phyloP scores from a whole-genome alignment of 2,888 invertebrate species.

The Tubulanus polymorphus region DNA sequence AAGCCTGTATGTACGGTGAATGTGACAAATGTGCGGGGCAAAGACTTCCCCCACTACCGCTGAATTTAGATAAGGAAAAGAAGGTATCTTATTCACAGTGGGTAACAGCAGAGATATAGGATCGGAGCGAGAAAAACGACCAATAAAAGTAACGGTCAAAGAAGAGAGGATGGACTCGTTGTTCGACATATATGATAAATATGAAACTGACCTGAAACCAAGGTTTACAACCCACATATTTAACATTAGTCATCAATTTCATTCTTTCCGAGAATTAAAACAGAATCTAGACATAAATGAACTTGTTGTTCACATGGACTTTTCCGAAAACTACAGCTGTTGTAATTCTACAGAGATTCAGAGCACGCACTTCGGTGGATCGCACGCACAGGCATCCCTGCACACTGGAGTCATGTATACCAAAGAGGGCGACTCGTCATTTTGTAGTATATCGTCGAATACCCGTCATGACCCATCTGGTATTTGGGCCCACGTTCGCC shows the following conservation, averaged over 20 bases:
- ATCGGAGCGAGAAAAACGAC: neutral
- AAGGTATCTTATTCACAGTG: neutral
- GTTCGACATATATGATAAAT: neutral
- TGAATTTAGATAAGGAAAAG: neutral
- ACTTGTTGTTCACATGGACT: conserved; percentile 34
- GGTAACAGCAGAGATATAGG: neutral
- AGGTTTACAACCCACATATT: neutral
- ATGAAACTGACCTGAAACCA: neutral
- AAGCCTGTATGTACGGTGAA: neutral
- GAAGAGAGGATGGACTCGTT: neutral
- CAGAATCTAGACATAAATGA: conserved; percentile 9
- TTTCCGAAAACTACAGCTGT: conserved; percentile 45
- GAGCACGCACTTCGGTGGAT: conserved; percentile 46
- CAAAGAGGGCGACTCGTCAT: conserved; percentile 11
- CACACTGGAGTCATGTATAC: conserved; percentile 46
- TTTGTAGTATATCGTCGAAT: conserved; percentile 39
- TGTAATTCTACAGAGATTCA: conserved; percentile 44
- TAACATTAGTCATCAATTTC: neutral
- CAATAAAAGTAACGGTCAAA: neutral
- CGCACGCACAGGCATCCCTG: conserved; percentile 35
- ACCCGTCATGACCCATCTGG: conserved; percentile 44
- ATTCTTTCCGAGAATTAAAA: neutral
- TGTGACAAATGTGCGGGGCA: neutral
- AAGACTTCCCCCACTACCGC: neutral
- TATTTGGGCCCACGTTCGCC: conserved; percentile 49